Conservation (phyloP, 1,140 invertebrate genomes). For the Andrena cerasifolii region DNA sequence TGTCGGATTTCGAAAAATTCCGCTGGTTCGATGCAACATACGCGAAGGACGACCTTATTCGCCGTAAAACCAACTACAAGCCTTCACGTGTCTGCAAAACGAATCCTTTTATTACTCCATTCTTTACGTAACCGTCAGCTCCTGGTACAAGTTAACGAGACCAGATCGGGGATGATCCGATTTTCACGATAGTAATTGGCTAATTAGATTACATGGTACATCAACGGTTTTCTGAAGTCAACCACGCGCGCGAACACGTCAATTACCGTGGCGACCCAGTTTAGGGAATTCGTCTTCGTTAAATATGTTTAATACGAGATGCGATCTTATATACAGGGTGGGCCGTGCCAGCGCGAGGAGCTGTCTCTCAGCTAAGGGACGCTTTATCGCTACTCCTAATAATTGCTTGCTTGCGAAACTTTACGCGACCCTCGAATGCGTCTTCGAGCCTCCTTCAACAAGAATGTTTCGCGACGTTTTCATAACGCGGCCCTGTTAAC, state of each 20-base stretch:
- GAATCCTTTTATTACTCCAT: no score
- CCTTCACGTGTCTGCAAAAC: no score
- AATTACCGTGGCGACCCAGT: constrained; percentile 22
- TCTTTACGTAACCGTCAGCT: background rate
- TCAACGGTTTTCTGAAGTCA: constrained; percentile 51
- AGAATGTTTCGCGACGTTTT: background rate
- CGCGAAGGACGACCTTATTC: background rate
- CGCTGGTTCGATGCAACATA: background rate
- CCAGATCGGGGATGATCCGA: constrained; percentile 35
- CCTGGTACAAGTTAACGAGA: constrained; percentile 19
- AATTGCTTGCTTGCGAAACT: no score
- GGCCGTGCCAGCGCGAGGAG: no score
- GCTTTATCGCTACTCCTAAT: no score
- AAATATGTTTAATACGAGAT: constrained; percentile 9
- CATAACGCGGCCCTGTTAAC: no score
- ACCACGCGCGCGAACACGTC: constrained; percentile 28
- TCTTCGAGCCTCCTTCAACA: background rate
- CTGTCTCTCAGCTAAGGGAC: no score
- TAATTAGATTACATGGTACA: constrained; percentile 48
- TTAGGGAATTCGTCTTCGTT: background rate
- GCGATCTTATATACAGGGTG: no score
- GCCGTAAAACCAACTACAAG: background rate
- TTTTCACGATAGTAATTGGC: constrained; percentile 54
- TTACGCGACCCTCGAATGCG: no score
- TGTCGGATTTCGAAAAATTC: constrained; percentile 10